Percentiles rank a stretch among this genome's conserved stretches.
These are phyloP conservation scores for Lophotis ruficrista DNA, from an alignment of 2,113 vertebrate genomes.

Conservation along the genomic window DNA sequence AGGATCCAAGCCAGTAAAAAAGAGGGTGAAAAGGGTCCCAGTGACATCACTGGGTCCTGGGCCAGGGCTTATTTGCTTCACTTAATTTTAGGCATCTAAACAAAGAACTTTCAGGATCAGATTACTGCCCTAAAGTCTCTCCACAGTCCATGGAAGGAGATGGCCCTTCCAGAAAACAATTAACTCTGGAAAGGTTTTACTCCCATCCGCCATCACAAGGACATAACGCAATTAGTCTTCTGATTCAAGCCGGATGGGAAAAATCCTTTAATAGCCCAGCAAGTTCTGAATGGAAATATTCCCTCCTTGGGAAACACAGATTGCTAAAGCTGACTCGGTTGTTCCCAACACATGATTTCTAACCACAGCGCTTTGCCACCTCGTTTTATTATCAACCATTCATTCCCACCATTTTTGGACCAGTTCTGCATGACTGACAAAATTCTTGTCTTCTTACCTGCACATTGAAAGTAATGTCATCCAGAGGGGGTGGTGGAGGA, in stretches of 20 bases:
- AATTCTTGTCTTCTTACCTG: conserved; percentile 62
- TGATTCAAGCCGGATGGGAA: conserved; percentile 64
- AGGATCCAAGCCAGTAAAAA: background rate
- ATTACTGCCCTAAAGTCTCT: conserved; percentile 48
- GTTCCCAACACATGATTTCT: background rate
- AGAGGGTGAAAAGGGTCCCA: background rate
- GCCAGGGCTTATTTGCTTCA: conserved; percentile 2
- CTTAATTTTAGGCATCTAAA: conserved; percentile 42
- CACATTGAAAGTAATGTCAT: conserved; percentile 51
- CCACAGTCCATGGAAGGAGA: conserved; percentile 26
- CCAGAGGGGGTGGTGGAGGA: conserved; percentile 73
- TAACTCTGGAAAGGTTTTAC: conserved; percentile 49
- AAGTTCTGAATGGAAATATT: conserved; percentile 56
- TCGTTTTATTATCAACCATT: background rate
- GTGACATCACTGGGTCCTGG: background rate
- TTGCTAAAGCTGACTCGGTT: conserved; percentile 22
- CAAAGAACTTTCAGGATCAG: conserved; percentile 44
- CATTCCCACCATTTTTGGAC: background rate
- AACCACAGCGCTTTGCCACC: background rate
- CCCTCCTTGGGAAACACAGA: conserved; percentile 37
- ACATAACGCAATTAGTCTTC: conserved; percentile 33
- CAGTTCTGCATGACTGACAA: background rate
- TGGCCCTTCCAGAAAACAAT: conserved; percentile 53
- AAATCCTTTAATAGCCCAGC: conserved; percentile 49
- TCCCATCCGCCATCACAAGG: background rate